phyloP scores from a whole-genome alignment of 2,888 invertebrate species.

The Odontocolon sp. region DNA sequence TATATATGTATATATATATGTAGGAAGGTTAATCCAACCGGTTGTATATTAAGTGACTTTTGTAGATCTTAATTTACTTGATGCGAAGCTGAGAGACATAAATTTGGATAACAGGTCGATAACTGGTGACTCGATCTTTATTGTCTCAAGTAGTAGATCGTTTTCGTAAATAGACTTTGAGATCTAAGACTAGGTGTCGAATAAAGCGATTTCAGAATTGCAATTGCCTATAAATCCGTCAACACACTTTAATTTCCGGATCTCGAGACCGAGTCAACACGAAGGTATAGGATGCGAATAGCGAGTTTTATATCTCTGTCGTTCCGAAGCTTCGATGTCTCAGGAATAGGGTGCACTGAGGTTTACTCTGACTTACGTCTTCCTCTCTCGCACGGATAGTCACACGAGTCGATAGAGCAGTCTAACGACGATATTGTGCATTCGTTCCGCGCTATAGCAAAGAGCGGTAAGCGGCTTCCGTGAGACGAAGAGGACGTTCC shows the following conservation, averaged over 20 bases:
- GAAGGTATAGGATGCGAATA: neutral
- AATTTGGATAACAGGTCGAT: no score
- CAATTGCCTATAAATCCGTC: conserved; percentile 32
- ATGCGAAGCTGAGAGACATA: no score
- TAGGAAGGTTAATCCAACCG: no score
- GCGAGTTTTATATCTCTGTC: neutral
- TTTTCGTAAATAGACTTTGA: neutral
- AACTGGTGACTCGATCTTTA: no score
- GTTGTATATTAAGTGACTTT: no score
- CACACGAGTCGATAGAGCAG: conserved; percentile 61
- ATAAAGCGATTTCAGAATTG: neutral
- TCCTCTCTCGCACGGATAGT: neutral
- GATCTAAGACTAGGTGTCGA: neutral
- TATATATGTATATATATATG: no score
- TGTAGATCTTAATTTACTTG: no score
- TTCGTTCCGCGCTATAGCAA: conserved; percentile 47
- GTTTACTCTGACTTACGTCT: conserved; percentile 1
- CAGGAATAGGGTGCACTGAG: conserved; percentile 17
- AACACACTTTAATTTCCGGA: conserved; percentile 12
- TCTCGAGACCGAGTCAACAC: neutral
- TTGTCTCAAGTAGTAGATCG: no score
- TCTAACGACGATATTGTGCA: conserved; percentile 64
- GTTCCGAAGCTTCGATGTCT: neutral
- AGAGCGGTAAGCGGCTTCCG: conserved; percentile 37
- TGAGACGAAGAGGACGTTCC: conserved; percentile 55